These are phyloP conservation scores for Atherinosoma microstoma DNA, from an alignment of 2,797 vertebrate species.

Conservation along the genomic window DNA sequence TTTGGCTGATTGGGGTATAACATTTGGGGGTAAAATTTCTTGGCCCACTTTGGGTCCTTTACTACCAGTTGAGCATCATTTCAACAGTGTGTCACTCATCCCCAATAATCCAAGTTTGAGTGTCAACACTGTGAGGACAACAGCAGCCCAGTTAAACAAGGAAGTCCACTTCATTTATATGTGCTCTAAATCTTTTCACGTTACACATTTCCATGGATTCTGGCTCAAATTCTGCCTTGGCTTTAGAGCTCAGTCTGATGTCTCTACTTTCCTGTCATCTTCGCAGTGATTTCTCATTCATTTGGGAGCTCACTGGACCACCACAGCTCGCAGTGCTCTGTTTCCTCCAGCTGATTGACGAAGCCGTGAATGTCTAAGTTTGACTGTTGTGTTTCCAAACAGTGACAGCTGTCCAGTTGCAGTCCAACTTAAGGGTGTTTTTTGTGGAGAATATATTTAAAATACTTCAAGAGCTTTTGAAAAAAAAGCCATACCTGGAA, in stretches of 20 bases:
- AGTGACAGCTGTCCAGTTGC: not conserved
- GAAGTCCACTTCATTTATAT: not conserved
- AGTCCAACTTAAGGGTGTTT: too few relatives aligned
- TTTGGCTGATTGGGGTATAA: too few relatives aligned
- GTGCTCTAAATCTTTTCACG: not conserved
- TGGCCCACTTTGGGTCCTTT: too few relatives aligned
- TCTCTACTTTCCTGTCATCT: not conserved
- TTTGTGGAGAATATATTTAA: not conserved
- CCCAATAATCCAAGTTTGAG: too few relatives aligned
- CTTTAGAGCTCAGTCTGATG: not conserved
- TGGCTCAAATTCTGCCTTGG: not conserved
- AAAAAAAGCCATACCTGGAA: not conserved
- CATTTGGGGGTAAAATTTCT: too few relatives aligned
- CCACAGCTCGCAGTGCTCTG: not conserved
- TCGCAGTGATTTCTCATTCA: not conserved
- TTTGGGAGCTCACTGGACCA: not conserved
- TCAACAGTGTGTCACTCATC: too few relatives aligned
- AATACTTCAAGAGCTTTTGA: not conserved
- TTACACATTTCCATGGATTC: not conserved
- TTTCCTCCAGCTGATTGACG: not conserved
- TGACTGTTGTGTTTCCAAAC: not conserved
- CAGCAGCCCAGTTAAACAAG: too few relatives aligned
- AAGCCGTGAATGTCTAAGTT: too few relatives aligned
- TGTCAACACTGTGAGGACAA: too few relatives aligned
- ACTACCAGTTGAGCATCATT: too few relatives aligned